These are phyloP conservation scores for Tragelaphus strepsiceros DNA, from an alignment of 2,113 vertebrate species.

Conservation along the genomic window DNA sequence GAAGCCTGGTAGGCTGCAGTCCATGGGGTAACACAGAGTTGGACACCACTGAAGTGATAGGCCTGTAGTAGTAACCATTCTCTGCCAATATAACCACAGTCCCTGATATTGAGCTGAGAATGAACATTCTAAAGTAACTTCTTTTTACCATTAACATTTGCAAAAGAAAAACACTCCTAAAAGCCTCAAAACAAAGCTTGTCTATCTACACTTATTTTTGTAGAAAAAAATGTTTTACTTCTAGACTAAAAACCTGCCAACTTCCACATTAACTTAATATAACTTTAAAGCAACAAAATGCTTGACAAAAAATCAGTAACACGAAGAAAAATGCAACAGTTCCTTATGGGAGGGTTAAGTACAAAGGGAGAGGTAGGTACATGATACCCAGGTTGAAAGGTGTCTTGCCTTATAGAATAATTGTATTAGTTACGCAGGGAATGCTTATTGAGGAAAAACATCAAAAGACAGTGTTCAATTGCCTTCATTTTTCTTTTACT, in stretches of 20 bases:
- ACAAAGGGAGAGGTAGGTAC: not conserved
- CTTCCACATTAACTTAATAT: constrained; percentile 8
- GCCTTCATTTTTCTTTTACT: not conserved
- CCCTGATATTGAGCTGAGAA: not conserved
- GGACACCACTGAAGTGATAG: too few species aligned
- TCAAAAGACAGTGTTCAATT: not conserved
- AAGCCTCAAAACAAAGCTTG: constrained; percentile 29
- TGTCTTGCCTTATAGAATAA: not conserved
- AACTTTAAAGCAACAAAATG: constrained; percentile 25
- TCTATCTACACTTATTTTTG: constrained; percentile 19
- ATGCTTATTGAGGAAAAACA: not conserved
- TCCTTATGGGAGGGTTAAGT: not conserved
- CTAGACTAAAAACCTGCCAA: constrained; percentile 35
- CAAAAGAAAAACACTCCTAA: not conserved
- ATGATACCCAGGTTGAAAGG: not conserved
- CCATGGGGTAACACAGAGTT: too few species aligned
- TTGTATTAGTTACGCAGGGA: not conserved
- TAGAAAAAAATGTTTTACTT: constrained; percentile 50
- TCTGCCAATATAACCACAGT: not conserved
- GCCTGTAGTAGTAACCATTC: not conserved
- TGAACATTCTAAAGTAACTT: not conserved
- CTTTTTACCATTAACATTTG: not conserved
- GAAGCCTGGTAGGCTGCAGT: too few species aligned
- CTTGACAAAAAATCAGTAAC: constrained; percentile 47
- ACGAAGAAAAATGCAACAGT: not conserved